A percentile compares a stretch with the other conserved stretches of the same genome.
Conservation (phyloP, 2,888 invertebrate species). For the Drosophila mulleri region DNA sequence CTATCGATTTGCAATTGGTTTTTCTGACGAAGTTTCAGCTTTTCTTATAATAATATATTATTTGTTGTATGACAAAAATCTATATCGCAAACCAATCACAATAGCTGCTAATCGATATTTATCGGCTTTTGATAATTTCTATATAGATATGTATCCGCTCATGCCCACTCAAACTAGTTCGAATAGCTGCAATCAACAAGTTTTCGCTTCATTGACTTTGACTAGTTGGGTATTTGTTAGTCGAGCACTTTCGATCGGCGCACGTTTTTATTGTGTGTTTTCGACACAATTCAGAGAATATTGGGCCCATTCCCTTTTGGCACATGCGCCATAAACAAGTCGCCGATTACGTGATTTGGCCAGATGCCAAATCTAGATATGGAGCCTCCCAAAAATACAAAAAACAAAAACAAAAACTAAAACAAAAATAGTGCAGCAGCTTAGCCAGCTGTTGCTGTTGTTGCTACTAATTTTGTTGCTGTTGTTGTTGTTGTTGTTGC, state of each 20-base stretch:
- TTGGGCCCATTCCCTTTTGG: slow-evolving; percentile 47
- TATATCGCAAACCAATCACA: background rate
- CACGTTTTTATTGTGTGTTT: slow-evolving; percentile 24
- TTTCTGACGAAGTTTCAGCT: no score
- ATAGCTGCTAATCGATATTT: background rate
- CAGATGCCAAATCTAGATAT: slow-evolving; percentile 65
- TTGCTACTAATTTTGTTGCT: slow-evolving; percentile 19
- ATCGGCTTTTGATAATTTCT: background rate
- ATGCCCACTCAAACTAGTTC: no score
- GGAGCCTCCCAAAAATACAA: slow-evolving; percentile 1
- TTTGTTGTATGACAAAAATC: background rate
- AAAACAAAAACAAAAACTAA: background rate
- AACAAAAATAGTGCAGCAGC: slow-evolving; percentile 15
- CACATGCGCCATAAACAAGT: slow-evolving; percentile 80
- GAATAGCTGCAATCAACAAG: background rate
- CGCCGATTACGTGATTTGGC: slow-evolving; percentile 79
- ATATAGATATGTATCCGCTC: background rate
- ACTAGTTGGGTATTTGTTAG: background rate
- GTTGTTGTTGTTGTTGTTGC: slow-evolving; percentile 1
- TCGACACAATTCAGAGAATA: slow-evolving; percentile 24
- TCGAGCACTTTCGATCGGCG: background rate
- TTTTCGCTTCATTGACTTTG: background rate
- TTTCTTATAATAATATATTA: no score
- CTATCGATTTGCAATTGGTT: background rate
- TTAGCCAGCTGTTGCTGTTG: slow-evolving; percentile 18